Base-by-base conservation (phyloP, 2,113 vertebrate species). In the Varanus komodoensis region DNA sequence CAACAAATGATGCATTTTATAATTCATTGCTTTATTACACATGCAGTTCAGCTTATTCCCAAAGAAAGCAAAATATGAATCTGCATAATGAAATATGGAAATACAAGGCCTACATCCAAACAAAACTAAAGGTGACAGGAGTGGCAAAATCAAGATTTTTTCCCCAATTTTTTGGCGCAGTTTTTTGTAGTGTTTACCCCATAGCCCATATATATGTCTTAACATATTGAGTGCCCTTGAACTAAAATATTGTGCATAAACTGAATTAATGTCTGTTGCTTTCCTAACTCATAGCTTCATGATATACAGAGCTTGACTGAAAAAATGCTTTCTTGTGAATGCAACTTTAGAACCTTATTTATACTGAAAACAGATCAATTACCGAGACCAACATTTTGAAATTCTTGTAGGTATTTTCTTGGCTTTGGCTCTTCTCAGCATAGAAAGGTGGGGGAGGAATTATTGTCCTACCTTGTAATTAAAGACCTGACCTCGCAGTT, bases 361-460 rank as follows among this genome's bases (percentile, higher is more conserved):
- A 92, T n/a, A 68, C 85, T 84, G 92, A 93, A 89, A 91, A 89
- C 83, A 95, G 93, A 96, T 95, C 93, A 92, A 94, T 96, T 94
- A 92, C 80, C 84, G 84, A 87, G 90, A 17, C 79, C 84, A 87
- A 54, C 61, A 77, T 92, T 95, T 93, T 94, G 79, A 94, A 95
- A 90, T 93, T 96, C 93, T 92, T 93, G 89, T 87, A 94, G 86
- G 89, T 89, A 89, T 95, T 94, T 95, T 64, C 44, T 92, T 94
- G 75, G 82, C 54, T 93, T 91, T 91, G 77, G 77, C 86, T 94
- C 92, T n/a, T 93, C 85, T 84, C 38, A 75, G 89, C 77, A 84
- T 90, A 89, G 50, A 90, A 88, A 82, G 85, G 91, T 91, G 91
- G 89, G 85, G 87, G 38, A 91, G 93, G 92, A 92, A 79, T 0